Conservation (phyloP, 2,888 invertebrate genomes). For the Rhogogaster chlorosoma region DNA sequence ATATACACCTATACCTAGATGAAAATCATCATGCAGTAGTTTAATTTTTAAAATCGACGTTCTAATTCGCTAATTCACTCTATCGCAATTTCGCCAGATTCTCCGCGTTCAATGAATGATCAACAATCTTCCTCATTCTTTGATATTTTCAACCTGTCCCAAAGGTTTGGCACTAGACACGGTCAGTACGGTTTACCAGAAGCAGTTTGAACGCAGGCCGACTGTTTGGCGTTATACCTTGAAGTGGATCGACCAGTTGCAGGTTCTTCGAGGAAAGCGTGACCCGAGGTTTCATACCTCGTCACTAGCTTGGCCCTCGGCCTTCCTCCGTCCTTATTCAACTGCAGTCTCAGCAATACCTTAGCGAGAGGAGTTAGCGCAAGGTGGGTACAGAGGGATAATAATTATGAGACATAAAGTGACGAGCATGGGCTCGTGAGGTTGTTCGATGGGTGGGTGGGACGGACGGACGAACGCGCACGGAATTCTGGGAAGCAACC, state of each 20-base stretch:
- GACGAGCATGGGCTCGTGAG: constrained; percentile 70
- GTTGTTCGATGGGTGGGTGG: constrained; percentile 55
- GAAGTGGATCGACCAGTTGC: constrained; percentile 41
- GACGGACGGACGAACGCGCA: constrained; percentile 56
- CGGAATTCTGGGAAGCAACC: constrained; percentile 61
- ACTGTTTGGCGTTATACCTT: background rate
- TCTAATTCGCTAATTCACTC: background rate
- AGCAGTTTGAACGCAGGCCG: background rate
- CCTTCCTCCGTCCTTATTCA: constrained; percentile 53
- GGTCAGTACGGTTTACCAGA: background rate
- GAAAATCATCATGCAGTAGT: background rate
- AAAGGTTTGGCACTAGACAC: constrained; percentile 4
- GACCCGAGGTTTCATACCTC: constrained; percentile 65
- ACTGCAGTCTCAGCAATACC: constrained; percentile 50
- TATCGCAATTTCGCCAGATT: background rate
- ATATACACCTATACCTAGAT: background rate
- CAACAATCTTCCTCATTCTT: background rate
- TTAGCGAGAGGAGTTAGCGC: constrained; percentile 57
- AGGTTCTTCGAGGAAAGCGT: constrained; percentile 71
- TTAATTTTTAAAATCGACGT: background rate
- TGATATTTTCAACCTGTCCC: background rate
- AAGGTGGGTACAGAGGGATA: constrained; percentile 70
- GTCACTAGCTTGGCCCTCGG: constrained; percentile 56
- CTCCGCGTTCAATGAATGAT: background rate
- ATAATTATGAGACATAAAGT: constrained; percentile 77